phyloP scores from a whole-genome alignment of 2,113 vertebrate species.

The Malaclemys terrapin region DNA sequence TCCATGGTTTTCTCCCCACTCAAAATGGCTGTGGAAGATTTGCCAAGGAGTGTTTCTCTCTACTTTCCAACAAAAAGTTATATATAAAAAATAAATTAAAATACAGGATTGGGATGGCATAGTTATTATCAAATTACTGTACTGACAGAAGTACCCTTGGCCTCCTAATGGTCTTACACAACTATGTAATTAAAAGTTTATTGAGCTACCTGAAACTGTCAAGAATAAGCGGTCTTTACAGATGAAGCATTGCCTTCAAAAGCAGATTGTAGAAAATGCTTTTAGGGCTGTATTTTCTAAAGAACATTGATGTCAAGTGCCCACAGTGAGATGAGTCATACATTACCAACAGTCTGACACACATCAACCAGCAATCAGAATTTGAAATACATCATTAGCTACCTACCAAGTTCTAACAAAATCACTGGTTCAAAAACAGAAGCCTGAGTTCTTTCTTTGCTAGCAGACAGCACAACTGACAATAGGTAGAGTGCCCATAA shows the following conservation, averaged over 20 bases:
- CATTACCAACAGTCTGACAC: not conserved
- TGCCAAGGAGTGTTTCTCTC: not conserved
- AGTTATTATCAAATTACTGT: not conserved
- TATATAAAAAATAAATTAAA: conserved; percentile 12
- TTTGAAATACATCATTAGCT: conserved; percentile 47
- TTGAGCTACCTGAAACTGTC: conserved; percentile 45
- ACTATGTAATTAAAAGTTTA: conserved; percentile 9
- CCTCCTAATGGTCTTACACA: conserved; percentile 4
- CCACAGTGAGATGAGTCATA: conserved; percentile 61
- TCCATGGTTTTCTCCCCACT: not conserved
- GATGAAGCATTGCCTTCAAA: conserved; percentile 38
- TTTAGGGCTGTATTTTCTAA: conserved; percentile 57
- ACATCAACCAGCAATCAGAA: conserved; percentile 44
- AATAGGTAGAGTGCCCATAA: not conserved
- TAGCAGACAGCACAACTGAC: not conserved
- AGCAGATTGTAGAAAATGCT: conserved; percentile 3
- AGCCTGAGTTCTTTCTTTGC: not conserved
- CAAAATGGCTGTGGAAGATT: not conserved
- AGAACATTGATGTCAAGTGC: conserved; percentile 18
- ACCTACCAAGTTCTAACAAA: not conserved
- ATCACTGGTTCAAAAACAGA: conserved; percentile 28
- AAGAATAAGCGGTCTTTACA: conserved; percentile 47
- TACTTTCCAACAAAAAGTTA: not conserved
- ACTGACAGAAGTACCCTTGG: not conserved
- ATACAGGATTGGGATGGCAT: not conserved